These are phyloP conservation scores for Muscidifurax raptorellus DNA, from an alignment of 1,140 invertebrate genomes.

Conservation along the genomic window DNA sequence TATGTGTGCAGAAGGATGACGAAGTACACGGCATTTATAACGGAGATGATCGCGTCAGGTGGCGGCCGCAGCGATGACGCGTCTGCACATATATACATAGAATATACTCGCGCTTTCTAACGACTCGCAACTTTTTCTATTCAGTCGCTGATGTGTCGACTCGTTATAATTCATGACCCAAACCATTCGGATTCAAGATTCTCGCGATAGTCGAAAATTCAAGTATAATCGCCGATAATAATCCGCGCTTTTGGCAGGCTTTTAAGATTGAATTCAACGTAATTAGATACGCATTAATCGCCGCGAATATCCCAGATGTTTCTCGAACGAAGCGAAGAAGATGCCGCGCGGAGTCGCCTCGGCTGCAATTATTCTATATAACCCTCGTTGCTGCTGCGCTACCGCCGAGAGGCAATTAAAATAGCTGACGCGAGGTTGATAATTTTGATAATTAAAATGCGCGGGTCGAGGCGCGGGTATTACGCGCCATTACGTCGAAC, in stretches of 20 bases:
- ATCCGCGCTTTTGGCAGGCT: no score
- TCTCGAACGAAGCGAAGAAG: background rate
- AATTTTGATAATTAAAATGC: slow-evolving; percentile 3
- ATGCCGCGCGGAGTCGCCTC: background rate
- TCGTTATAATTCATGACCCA: background rate
- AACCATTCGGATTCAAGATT: background rate
- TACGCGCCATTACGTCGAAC: no score
- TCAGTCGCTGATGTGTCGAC: background rate
- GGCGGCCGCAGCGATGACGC: background rate
- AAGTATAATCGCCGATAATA: no score
- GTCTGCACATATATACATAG: background rate
- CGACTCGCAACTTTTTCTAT: background rate
- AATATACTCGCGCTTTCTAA: slow-evolving; percentile 21
- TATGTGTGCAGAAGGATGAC: slow-evolving; percentile 4
- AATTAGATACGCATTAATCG: no score
- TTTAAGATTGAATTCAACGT: background rate
- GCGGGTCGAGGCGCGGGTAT: no score
- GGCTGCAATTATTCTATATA: background rate
- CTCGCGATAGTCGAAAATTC: background rate
- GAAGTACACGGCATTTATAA: slow-evolving; percentile 15
- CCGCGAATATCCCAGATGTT: background rate
- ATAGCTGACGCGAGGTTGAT: background rate
- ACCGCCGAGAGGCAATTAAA: background rate
- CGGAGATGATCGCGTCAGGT: slow-evolving; percentile 15
- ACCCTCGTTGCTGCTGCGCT: background rate